Evolutionary conservation across 1,140 invertebrate genomes (phyloP).

Genomic region (Agraylea sexmaculata): DNA sequence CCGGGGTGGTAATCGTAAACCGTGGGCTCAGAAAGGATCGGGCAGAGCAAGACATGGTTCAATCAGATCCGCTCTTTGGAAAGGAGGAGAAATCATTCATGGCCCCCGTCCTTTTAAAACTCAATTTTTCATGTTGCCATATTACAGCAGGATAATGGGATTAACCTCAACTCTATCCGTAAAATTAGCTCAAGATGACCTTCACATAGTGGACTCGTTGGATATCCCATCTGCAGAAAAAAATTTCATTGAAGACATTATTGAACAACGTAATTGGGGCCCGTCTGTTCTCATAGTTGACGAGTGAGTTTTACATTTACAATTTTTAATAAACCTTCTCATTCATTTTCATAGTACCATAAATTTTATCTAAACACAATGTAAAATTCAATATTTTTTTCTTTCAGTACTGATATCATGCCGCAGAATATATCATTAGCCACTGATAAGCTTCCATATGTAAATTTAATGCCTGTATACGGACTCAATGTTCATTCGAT

Average conservation of each 20-base stretch:
- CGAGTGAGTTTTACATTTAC: conserved; percentile 47
- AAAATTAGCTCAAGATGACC: conserved; percentile 90
- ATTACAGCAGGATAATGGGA: conserved; percentile 60
- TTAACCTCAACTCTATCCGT: conserved; percentile 72
- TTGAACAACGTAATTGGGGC: conserved; percentile 82
- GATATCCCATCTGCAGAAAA: conserved; percentile 77
- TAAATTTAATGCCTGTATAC: conserved; percentile 94
- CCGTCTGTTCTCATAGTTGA: conserved; percentile 91
- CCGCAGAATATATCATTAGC: conserved; percentile 77
- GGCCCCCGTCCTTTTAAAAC: conserved; percentile 81
- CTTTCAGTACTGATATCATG: conserved; percentile 70
- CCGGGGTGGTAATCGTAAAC: conserved; percentile 76
- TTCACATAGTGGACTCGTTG: conserved; percentile 81
- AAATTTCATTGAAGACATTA: conserved; percentile 66
- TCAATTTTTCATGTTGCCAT: conserved; percentile 88
- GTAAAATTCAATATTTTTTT: too few relatives aligned
- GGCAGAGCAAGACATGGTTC: conserved; percentile 86
- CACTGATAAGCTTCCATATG: conserved; percentile 58
- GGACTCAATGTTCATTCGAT: conserved; percentile 81
- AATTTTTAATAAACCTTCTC: background rate
- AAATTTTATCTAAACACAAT: too few relatives aligned
- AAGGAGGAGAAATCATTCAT: conserved; percentile 69
- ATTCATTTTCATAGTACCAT: too few relatives aligned
- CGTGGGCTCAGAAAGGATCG: conserved; percentile 90
- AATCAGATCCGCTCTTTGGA: conserved; percentile 76